A percentile compares a stretch with the other conserved stretches of the same genome.
Evolutionary conservation across 2,888 invertebrate genomes (phyloP).

Genomic region (Dryobotodes eremita): DNA sequence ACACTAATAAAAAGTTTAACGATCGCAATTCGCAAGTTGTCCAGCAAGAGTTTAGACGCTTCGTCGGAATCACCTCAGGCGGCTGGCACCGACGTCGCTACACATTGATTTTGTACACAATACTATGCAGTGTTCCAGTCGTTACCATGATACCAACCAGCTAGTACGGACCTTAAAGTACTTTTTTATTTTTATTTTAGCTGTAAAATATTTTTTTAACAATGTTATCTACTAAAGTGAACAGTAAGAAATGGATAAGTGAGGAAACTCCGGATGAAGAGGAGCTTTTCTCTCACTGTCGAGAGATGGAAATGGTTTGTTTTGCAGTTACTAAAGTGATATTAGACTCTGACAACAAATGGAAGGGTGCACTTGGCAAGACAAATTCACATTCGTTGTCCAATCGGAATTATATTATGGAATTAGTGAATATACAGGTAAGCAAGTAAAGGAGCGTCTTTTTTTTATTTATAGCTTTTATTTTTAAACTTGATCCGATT

Average conservation of each 20-base stretch:
- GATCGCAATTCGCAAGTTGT: constrained; percentile 82
- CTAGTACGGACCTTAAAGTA: constrained; percentile 70
- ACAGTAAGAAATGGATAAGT: constrained; percentile 90
- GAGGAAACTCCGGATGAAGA: constrained; percentile 88
- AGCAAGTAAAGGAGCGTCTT: constrained; percentile 17
- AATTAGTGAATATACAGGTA: constrained; percentile 89
- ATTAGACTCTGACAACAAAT: constrained; percentile 87
- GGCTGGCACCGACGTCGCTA: constrained; percentile 85
- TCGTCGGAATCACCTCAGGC: constrained; percentile 60
- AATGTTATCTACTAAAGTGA: constrained; percentile 80
- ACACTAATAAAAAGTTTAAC: constrained; percentile 83
- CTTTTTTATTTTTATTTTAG: constrained; percentile 67
- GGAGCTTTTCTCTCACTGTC: constrained; percentile 87
- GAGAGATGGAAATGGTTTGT: constrained; percentile 88
- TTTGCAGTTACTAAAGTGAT: constrained; percentile 86
- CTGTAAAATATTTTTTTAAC: constrained; percentile 63
- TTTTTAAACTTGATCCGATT: not conserved
- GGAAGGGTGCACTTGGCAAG: constrained; percentile 81
- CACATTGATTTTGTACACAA: constrained; percentile 85
- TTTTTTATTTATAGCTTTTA: not conserved
- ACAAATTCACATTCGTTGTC: constrained; percentile 79
- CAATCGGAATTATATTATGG: constrained; percentile 87
- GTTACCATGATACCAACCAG: constrained; percentile 79
- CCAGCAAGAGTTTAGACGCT: constrained; percentile 80
- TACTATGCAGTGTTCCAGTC: constrained; percentile 79